Conservation (phyloP, 1,140 invertebrate genomes). For the Halesus radiatus region DNA sequence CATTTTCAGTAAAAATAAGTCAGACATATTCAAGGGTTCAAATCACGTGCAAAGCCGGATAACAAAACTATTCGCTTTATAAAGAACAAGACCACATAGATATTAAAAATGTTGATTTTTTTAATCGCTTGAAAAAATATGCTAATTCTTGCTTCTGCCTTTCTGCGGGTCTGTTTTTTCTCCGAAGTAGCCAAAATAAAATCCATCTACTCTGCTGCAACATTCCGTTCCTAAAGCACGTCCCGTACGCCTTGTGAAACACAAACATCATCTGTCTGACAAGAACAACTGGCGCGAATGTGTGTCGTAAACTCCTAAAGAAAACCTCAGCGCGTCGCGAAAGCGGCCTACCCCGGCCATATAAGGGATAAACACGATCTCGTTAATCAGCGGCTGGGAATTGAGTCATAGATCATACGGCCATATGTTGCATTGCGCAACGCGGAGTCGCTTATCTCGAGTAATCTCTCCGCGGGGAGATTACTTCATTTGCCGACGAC, state of each 20-base stretch:
- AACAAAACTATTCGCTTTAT: too few relatives aligned
- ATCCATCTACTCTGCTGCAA: too few relatives aligned
- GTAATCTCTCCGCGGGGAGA: not conserved
- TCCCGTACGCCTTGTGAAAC: conserved; percentile 18
- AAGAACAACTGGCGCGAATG: conserved; percentile 39
- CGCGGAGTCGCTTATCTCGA: conserved; percentile 12
- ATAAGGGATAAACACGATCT: conserved; percentile 53
- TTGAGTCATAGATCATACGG: conserved; percentile 48
- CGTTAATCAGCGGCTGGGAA: conserved; percentile 23
- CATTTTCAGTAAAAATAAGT: too few relatives aligned
- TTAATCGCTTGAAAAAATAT: too few relatives aligned
- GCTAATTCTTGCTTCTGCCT: too few relatives aligned
- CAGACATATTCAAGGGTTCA: too few relatives aligned
- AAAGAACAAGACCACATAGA: too few relatives aligned
- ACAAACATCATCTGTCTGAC: not conserved
- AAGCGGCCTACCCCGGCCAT: conserved; percentile 46
- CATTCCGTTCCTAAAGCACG: not conserved
- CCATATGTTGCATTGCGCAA: conserved; percentile 49
- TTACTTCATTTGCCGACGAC: not conserved
- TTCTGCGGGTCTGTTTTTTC: too few relatives aligned
- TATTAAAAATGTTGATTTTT: too few relatives aligned
- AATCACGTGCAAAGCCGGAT: too few relatives aligned
- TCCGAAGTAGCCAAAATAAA: too few relatives aligned
- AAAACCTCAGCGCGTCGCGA: conserved; percentile 35
- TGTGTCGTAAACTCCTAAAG: conserved; percentile 51